Evolutionary conservation across 2,888 invertebrate genomes (phyloP), one percentile per base, ranked within the genome.

Genomic region (Chouioia cunea): DNA sequence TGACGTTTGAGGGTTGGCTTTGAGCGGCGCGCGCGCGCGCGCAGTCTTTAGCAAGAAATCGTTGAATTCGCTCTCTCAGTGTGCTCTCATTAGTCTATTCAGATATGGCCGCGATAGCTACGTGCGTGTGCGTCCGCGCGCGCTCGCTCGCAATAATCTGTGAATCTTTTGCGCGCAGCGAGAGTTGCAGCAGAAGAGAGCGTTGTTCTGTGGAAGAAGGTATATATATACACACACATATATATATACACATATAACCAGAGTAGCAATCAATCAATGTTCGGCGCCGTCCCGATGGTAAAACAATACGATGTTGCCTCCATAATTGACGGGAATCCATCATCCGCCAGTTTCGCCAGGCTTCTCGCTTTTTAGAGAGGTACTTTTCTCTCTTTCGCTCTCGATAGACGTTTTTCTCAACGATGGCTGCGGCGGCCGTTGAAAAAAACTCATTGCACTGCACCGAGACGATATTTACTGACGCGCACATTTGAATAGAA

Each of bases 311-410:
- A 84, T 84, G 83, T 83, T 84, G 82, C 82, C 80, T 82, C 83
- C 79, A 82, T 85, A 85, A 85, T 85, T 85, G 85, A 85, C 84
- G 85, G 83, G 82, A 82, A 85, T 85, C 83, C 82, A 84, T 85
- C 85, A 85, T 85, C 81, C 82, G 79, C 79, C 36, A 6, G 78
- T 82, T 82, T 82, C 81, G 79, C 80, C 76, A 50, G 65, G 53
- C 23, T 53, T 72, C 70, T 69, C 72, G 68, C 65, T 69, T 65
- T 65, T 65, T 69, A 48, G 15, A 44, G 6, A 18, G 6, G 43
- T 36, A 58, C 53, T 71, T 71, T 71, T 58, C 71, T 66, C 27
- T 43, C 52, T 20, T 47, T n/a, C n/a, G 16, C 36, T 23, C 36
- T 20, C 62, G 68, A 56, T 27, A 23, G 27, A 47, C 44, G 62